These are phyloP conservation scores for Thereva nobilitata DNA, from an alignment of 2,888 invertebrate genomes.

Conservation along the genomic window DNA sequence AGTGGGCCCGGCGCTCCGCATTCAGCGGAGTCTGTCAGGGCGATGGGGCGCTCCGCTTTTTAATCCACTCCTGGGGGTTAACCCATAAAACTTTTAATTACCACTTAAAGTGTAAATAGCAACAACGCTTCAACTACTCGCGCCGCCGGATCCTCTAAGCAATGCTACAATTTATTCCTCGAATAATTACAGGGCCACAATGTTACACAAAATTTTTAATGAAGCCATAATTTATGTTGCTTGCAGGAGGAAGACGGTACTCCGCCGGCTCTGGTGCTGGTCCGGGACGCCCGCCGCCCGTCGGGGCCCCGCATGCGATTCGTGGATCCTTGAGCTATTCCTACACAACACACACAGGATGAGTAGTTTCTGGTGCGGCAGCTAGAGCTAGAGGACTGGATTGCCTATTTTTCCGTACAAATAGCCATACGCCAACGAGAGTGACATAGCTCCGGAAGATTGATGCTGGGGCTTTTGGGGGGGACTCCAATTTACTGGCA, in stretches of 20 bases:
- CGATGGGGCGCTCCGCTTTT: constrained; percentile 16
- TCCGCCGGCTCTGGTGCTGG: neutral
- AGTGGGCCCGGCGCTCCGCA: constrained; percentile 8
- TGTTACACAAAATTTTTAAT: constrained; percentile 44
- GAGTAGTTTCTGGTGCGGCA: too few relatives aligned
- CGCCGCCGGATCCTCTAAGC: neutral
- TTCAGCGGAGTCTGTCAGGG: neutral
- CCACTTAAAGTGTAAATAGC: constrained; percentile 42
- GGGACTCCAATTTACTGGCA: constrained; percentile 29
- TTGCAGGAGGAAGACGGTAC: constrained; percentile 17
- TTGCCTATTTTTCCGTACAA: constrained; percentile 14
- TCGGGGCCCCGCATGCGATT: neutral
- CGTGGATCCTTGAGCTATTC: neutral
- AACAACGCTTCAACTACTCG: constrained; percentile 17
- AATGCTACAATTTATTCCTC: constrained; percentile 42
- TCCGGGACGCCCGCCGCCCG: neutral
- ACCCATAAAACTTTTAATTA: constrained; percentile 42
- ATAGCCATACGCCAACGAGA: constrained; percentile 17
- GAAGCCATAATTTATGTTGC: constrained; percentile 43
- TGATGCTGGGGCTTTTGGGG: constrained; percentile 23
- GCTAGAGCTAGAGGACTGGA: constrained; percentile 4
- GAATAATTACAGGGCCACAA: constrained; percentile 43
- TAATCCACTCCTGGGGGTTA: constrained; percentile 32
- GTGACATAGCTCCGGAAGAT: constrained; percentile 31
- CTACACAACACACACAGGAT: too few relatives aligned